Percentiles rank a stretch among this genome's conserved stretches.
These are phyloP conservation scores for Epiblema foenella DNA, from an alignment of 2,888 invertebrate species.

Conservation along the genomic window DNA sequence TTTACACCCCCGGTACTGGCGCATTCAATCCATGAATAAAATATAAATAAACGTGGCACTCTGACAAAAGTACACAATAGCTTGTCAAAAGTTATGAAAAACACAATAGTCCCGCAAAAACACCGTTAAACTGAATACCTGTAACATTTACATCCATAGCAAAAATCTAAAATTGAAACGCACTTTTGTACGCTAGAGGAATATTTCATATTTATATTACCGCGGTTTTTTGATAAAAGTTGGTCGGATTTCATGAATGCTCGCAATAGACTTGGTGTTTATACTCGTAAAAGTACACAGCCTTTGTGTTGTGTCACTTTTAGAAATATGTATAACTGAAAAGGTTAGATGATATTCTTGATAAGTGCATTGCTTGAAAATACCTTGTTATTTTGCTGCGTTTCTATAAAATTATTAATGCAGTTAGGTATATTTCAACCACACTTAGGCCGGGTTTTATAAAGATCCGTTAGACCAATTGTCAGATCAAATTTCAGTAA, in stretches of 20 bases:
- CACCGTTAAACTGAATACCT: background rate
- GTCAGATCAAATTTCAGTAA: too few relatives aligned
- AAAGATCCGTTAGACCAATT: too few relatives aligned
- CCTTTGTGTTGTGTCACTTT: conserved; percentile 8
- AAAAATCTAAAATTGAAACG: conserved; percentile 20
- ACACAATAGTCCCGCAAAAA: conserved; percentile 13
- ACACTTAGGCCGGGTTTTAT: too few relatives aligned
- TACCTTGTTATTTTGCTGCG: too few relatives aligned
- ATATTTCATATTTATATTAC: conserved; percentile 13
- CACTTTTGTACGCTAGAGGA: conserved; percentile 3
- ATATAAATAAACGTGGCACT: background rate
- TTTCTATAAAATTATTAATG: too few relatives aligned
- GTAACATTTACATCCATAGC: conserved; percentile 16
- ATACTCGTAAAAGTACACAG: background rate
- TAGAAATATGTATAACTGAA: background rate
- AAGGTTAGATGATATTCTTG: background rate
- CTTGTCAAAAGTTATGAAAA: conserved; percentile 16
- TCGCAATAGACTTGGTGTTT: conserved; percentile 6
- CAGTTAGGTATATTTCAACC: too few relatives aligned
- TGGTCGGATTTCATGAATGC: conserved; percentile 7
- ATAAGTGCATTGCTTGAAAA: too few relatives aligned
- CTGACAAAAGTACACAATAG: conserved; percentile 13
- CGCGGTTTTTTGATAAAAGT: background rate
- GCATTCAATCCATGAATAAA: conserved; percentile 14
- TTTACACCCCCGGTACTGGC: background rate